Conservation (phyloP, 92 coral and sea anemone species). For the Isaurus tuberculatus region DNA sequence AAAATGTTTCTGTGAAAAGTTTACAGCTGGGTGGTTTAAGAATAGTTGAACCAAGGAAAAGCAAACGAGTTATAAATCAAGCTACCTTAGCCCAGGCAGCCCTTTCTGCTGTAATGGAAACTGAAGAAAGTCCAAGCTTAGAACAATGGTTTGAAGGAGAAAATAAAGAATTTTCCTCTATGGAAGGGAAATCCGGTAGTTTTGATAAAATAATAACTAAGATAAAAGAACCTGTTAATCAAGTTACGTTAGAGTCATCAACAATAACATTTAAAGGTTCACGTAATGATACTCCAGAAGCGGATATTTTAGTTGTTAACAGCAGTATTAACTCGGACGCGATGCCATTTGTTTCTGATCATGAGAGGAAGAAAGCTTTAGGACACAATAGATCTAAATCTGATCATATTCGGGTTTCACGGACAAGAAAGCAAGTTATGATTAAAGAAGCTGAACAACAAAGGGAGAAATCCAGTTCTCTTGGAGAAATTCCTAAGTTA, state of each 20-base stretch:
- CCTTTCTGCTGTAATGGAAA: conserved; percentile 86
- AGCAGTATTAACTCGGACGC: conserved; percentile 26
- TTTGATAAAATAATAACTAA: conserved; percentile 58
- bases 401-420: conserved; percentile 72
- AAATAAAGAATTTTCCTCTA: conserved; percentile 36
- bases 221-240: conserved; percentile 17
- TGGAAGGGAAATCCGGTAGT: conserved; percentile 48
- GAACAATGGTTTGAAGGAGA: conserved; percentile 84
- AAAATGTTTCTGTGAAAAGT: conserved; percentile 52
- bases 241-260: conserved; percentile 26
- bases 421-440: conserved; percentile 42
- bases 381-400: conserved; percentile 95
- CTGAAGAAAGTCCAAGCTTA: conserved; percentile 78
- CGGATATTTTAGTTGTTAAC: not conserved
- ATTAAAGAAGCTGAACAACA: conserved; percentile 10
- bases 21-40: conserved; percentile 50
- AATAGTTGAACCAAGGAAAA: conserved; percentile 56
- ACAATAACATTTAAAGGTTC: not conserved
- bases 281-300: not conserved
- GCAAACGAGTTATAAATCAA: conserved; percentile 67
- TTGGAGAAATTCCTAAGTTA: conserved; percentile 40
- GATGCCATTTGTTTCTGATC: conserved; percentile 47
- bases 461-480: conserved; percentile 42
- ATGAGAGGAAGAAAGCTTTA: conserved; percentile 67
- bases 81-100: conserved; percentile 94